Evolutionary conservation across 2,888 invertebrate species (phyloP).

Genomic region (Gisinianus flammeolus): DNA sequence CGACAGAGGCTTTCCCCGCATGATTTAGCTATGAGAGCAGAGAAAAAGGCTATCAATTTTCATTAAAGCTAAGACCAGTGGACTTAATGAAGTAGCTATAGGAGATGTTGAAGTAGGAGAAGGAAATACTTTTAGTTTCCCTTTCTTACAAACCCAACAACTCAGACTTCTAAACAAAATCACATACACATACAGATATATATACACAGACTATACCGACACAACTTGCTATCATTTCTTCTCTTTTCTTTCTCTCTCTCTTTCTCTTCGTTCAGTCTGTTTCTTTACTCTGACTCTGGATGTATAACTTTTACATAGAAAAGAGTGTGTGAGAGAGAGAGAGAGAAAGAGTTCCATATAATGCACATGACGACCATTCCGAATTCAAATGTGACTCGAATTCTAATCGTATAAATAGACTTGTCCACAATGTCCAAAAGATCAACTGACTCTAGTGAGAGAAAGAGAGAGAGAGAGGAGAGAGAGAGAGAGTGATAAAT

Average conservation of each 20-base stretch:
- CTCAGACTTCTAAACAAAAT: background rate
- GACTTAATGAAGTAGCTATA: slow-evolving; percentile 57
- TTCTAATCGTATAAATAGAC: background rate
- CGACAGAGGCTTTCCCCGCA: slow-evolving; percentile 38
- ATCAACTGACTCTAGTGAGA: background rate
- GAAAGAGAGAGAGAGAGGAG: background rate
- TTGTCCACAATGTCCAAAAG: background rate
- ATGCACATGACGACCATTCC: background rate
- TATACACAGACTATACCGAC: too few species aligned
- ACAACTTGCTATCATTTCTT: too few species aligned
- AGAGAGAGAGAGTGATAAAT: too few species aligned
- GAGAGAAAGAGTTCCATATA: background rate
- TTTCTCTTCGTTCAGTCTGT: background rate
- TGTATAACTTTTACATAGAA: background rate
- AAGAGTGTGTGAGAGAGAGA: background rate
- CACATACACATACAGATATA: too few species aligned
- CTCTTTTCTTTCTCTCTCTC: too few species aligned
- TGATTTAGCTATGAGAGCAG: slow-evolving; percentile 52
- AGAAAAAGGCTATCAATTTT: slow-evolving; percentile 59
- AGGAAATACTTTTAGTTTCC: slow-evolving; percentile 5
- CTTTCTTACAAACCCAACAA: background rate
- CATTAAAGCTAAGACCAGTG: slow-evolving; percentile 58
- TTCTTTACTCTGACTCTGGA: background rate
- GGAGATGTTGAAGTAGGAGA: background rate
- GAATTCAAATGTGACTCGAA: background rate